Evolutionary conservation across 2,888 invertebrate genomes (phyloP).

Genomic region (Empis livida): DNA sequence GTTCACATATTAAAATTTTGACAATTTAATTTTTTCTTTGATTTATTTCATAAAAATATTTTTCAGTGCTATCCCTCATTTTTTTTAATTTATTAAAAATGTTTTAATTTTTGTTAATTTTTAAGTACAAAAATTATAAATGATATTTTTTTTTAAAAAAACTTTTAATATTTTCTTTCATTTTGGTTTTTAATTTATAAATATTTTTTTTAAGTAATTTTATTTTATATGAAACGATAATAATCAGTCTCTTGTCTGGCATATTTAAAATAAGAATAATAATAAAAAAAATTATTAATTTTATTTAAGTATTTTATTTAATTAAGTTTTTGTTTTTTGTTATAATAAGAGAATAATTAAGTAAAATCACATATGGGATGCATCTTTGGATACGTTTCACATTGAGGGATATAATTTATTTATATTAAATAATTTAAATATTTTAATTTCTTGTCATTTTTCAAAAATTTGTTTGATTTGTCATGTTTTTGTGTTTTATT

Average conservation of each 20-base stretch:
- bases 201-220: constrained; percentile 9
- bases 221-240: constrained; percentile 25
- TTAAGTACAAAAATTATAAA: too few relatives aligned
- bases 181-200: constrained; percentile 8
- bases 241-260: constrained; percentile 31
- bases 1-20: too few relatives aligned
- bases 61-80: too few relatives aligned
- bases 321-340: background rate
- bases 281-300: background rate
- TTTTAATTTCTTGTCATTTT: too few relatives aligned
- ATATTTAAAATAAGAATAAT: constrained; percentile 2
- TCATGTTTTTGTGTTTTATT: too few relatives aligned
- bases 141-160: constrained; percentile 3
- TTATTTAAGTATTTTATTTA: constrained; percentile 3
- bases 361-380: constrained; percentile 12
- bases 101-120: too few relatives aligned
- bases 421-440: too few relatives aligned
- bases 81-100: too few relatives aligned
- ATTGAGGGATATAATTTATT: background rate
- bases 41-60: too few relatives aligned
- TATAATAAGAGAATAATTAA: background rate
- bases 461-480: too few relatives aligned
- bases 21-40: too few relatives aligned
- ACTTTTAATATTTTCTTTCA: constrained; percentile 3
- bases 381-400: constrained; percentile 36